Evolutionary conservation across 2,113 vertebrate species (phyloP).

Genomic region (Coptodon bakossiorum): DNA sequence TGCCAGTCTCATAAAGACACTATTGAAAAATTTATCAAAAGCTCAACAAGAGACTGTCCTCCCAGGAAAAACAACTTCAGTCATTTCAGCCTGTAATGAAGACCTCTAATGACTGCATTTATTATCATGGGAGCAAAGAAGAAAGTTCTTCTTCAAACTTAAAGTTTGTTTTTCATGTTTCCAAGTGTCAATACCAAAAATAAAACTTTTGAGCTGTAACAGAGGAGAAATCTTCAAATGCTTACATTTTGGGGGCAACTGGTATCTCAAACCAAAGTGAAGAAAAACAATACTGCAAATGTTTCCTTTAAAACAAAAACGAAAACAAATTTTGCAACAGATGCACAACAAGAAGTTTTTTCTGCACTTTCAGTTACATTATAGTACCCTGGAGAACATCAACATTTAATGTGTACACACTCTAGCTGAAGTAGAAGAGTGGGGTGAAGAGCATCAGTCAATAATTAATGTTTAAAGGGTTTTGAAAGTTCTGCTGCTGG

Average conservation of each 20-base stretch:
- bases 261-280: not conserved
- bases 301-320: not conserved
- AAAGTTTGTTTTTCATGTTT: not conserved
- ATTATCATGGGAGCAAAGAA: not conserved
- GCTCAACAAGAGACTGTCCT: not conserved
- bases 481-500: slow-evolving; percentile 31
- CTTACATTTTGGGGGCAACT: not conserved
- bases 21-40: not conserved
- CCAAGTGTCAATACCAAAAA: not conserved
- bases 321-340: not conserved
- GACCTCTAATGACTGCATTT: not conserved
- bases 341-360: not conserved
- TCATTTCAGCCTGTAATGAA: not conserved
- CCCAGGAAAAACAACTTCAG: not conserved
- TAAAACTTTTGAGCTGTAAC: not conserved
- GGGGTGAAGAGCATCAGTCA: slow-evolving; percentile 51
- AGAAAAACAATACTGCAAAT: not conserved
- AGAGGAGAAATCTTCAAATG: not conserved
- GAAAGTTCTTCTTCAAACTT: not conserved
- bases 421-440: slow-evolving; percentile 32
- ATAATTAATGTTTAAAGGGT: slow-evolving; percentile 74
- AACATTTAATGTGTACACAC: slow-evolving; percentile 58
- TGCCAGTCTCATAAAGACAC: not conserved
- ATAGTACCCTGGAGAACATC: slow-evolving; percentile 27
- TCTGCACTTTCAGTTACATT: not conserved